Percentiles rank a stretch among this genome's conserved stretches.
These are phyloP conservation scores for Pogoniulus pusillus DNA, from an alignment of 2,797 vertebrate species.

Conservation along the genomic window DNA sequence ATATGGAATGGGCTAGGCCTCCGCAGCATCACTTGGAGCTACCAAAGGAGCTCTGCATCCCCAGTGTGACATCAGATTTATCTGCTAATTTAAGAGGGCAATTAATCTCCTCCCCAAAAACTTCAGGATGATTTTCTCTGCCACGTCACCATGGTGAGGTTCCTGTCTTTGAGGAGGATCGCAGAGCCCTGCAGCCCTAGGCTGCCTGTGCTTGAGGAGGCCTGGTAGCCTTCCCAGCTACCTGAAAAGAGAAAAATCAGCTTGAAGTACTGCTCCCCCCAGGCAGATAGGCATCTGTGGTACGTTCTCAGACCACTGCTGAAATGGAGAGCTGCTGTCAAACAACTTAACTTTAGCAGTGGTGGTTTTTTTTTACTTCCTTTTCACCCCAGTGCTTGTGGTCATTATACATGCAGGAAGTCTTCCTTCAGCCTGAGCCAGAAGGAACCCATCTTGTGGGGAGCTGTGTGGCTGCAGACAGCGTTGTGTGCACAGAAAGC, in stretches of 20 bases:
- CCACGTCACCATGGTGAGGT: rapidly evolving
- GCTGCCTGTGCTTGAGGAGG: neutral
- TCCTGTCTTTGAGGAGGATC: neutral
- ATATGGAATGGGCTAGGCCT: neutral
- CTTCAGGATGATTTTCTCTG: neutral
- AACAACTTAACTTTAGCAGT: neutral
- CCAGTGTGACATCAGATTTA: neutral
- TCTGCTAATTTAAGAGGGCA: neutral
- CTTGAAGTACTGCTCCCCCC: neutral
- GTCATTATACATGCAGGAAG: neutral
- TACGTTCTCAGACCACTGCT: neutral
- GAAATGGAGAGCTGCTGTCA: neutral
- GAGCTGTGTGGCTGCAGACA: neutral
- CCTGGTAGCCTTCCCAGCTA: neutral
- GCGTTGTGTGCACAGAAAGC: neutral
- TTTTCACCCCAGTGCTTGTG: neutral
- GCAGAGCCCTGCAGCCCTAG: neutral
- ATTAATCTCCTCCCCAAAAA: neutral
- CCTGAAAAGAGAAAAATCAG: neutral
- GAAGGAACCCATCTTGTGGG: neutral
- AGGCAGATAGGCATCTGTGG: neutral
- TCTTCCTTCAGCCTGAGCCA: neutral
- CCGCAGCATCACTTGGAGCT: neutral
- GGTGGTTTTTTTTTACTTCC: neutral
- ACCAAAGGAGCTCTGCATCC: neutral